Evolutionary conservation across 2,113 vertebrate genomes (phyloP).

Genomic region (Myanophis thanlyinensis): DNA sequence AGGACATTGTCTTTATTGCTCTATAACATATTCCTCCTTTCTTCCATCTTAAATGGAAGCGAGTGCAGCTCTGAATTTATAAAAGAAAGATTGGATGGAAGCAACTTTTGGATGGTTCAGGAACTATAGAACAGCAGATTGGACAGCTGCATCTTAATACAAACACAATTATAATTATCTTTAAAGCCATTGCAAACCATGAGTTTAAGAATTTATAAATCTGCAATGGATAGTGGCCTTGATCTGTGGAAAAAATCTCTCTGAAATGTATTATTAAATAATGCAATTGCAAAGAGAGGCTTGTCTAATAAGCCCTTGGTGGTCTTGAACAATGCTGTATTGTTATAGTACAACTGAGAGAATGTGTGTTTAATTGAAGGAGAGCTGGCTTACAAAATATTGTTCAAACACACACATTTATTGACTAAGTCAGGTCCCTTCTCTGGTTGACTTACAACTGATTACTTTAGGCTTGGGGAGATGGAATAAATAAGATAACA

Average conservation of each 20-base stretch:
- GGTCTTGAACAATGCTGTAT: background rate
- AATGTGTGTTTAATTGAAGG: background rate
- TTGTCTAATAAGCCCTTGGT: background rate
- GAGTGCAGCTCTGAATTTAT: constrained; percentile 33
- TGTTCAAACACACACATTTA: background rate
- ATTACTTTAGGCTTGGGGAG: background rate
- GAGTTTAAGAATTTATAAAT: background rate
- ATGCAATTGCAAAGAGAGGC: background rate
- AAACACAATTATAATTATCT: background rate
- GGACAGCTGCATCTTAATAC: background rate
- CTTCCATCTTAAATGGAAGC: constrained; percentile 7
- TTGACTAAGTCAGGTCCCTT: background rate
- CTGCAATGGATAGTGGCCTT: background rate
- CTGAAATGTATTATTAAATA: background rate
- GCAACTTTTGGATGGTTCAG: background rate
- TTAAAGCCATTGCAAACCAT: background rate
- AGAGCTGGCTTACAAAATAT: background rate
- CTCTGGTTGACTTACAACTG: background rate
- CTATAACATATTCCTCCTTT: constrained; percentile 21
- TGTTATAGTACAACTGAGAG: background rate
- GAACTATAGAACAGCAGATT: background rate
- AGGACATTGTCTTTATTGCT: background rate
- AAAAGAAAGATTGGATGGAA: constrained; percentile 6
- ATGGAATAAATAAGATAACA: background rate
- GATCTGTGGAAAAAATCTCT: background rate